A percentile compares a stretch with the other conserved stretches of the same genome.
Evolutionary conservation across 2,888 invertebrate species (phyloP).

Genomic region (Neoascia interrupta): DNA sequence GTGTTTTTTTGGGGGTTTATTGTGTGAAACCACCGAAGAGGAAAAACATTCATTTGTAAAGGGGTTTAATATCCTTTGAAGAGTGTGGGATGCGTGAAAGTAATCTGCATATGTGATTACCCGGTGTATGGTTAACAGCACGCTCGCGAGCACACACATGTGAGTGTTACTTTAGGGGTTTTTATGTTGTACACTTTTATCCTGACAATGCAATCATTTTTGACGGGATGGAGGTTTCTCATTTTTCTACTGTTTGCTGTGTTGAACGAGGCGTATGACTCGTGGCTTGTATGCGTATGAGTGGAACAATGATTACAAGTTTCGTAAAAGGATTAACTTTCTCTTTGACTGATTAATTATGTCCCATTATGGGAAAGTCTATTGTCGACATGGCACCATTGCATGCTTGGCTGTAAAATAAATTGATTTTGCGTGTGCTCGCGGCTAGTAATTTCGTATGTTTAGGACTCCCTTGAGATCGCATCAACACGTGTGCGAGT

Average conservation of each 20-base stretch:
- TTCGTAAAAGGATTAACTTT: conserved; percentile 69
- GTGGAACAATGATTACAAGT: conserved; percentile 57
- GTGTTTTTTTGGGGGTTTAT: conserved; percentile 23
- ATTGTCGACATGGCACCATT: conserved; percentile 8
- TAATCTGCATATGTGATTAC: conserved; percentile 69
- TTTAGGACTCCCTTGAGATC: conserved; percentile 34
- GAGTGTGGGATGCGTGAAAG: conserved; percentile 48
- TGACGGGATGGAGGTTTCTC: conserved; percentile 42
- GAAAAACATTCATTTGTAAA: conserved; percentile 62
- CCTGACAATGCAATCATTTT: conserved; percentile 54
- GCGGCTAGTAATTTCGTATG: conserved; percentile 38
- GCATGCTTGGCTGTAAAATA: conserved; percentile 57
- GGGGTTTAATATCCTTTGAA: conserved; percentile 45
- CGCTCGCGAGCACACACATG: conserved; percentile 39
- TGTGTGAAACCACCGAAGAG: conserved; percentile 65
- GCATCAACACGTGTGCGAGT: conserved; percentile 40
- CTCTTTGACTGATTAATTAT: conserved; percentile 69
- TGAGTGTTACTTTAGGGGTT: conserved; percentile 23
- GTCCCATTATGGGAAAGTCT: conserved; percentile 43
- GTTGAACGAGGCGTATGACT: conserved; percentile 12
- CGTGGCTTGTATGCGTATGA: conserved; percentile 44
- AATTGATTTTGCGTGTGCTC: conserved; percentile 48
- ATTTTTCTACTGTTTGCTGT: conserved; percentile 49
- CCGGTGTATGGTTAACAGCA: conserved; percentile 38
- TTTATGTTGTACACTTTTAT: conserved; percentile 45